A percentile compares a stretch with the other conserved stretches of the same genome.
Conservation (phyloP, 53 echinoderm and acorn worm species). For the Echinometra lucunter region DNA sequence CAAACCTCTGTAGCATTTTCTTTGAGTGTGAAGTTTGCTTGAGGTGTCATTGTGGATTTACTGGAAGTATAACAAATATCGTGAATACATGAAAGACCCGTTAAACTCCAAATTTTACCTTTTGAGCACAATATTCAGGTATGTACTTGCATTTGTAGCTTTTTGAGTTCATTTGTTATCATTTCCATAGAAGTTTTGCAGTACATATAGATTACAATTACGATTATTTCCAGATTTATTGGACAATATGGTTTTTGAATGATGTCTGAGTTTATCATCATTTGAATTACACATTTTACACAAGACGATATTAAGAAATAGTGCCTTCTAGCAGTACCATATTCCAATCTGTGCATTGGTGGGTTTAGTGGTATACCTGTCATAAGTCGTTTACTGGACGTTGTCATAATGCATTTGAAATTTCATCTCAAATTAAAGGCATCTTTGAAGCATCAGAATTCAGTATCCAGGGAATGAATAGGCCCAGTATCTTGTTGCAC, state of each 20-base stretch:
- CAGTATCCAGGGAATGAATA: background rate
- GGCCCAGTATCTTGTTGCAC: background rate
- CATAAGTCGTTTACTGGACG: background rate
- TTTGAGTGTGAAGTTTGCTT: background rate
- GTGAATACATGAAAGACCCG: conserved; percentile 8
- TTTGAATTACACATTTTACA: background rate
- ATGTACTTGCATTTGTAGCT: background rate
- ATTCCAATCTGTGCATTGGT: background rate
- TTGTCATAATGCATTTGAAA: background rate
- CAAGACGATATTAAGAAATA: background rate
- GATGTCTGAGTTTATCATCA: background rate
- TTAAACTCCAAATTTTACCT: background rate
- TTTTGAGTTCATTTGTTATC: background rate
- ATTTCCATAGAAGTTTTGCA: too few species aligned
- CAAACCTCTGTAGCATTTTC: background rate
- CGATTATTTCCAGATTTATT: background rate
- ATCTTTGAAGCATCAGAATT: conserved; percentile 2
- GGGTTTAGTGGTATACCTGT: background rate
- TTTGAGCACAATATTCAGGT: background rate
- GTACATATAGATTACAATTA: too few species aligned
- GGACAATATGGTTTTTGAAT: background rate
- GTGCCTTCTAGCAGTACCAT: background rate
- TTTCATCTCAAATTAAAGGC: background rate
- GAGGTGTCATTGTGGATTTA: background rate
- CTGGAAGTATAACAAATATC: background rate